A percentile compares a stretch with the other conserved stretches of the same genome.
These are phyloP conservation scores for Noturus placidus DNA, from an alignment of 2,113 vertebrate species.

Conservation along the genomic window DNA sequence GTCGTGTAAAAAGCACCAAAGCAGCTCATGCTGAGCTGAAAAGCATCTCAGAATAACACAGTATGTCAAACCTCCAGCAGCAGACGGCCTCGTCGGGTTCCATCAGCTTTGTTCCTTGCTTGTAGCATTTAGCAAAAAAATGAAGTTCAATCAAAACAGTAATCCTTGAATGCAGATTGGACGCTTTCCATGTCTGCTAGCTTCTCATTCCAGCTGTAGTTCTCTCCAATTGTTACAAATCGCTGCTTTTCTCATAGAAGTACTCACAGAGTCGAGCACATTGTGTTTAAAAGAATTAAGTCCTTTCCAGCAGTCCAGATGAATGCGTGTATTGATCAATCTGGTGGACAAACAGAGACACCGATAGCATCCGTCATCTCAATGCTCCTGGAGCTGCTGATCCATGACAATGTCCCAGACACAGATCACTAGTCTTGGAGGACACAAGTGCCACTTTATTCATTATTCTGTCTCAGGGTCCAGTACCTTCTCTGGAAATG, in stretches of 20 bases:
- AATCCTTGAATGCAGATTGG: not conserved
- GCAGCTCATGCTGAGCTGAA: too few species aligned
- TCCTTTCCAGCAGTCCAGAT: not conserved
- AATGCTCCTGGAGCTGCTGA: conserved; percentile 12
- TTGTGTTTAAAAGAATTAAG: not conserved
- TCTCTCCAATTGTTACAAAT: not conserved
- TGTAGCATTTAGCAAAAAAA: not conserved
- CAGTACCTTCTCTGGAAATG: not conserved
- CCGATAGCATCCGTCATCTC: conserved; percentile 5
- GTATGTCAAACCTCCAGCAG: not conserved
- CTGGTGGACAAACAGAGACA: not conserved
- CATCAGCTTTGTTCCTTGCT: not conserved
- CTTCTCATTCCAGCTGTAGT: not conserved
- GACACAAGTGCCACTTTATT: not conserved
- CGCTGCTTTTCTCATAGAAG: not conserved
- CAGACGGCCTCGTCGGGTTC: not conserved
- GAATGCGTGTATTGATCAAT: not conserved
- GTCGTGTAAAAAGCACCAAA: too few species aligned
- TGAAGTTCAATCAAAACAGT: not conserved
- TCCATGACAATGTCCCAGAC: not conserved
- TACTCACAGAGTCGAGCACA: not conserved
- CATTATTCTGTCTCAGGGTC: not conserved
- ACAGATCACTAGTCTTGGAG: conserved; percentile 9
- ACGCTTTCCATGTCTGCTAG: not conserved
- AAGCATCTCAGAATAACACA: too few species aligned